Evolutionary conservation across 2,888 invertebrate species (phyloP).

Genomic region (Ernsta delagoae): DNA sequence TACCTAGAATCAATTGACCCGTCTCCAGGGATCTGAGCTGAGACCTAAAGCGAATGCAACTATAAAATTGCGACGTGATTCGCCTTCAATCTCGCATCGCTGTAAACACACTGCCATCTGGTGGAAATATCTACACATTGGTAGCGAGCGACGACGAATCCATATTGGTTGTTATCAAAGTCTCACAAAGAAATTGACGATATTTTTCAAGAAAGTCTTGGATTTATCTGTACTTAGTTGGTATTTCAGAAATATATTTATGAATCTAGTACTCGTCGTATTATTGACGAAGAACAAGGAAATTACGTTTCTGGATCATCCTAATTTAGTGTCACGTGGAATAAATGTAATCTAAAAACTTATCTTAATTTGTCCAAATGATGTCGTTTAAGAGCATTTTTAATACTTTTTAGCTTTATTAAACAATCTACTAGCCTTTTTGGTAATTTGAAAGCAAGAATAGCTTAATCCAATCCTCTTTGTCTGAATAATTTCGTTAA

Average conservation of each 20-base stretch:
- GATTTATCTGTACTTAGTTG: background rate
- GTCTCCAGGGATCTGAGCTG: slow-evolving; percentile 18
- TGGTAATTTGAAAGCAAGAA: background rate
- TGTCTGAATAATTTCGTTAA: slow-evolving; percentile 35
- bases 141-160: slow-evolving; percentile 63
- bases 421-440: background rate
- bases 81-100: slow-evolving; percentile 66
- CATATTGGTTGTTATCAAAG: slow-evolving; percentile 50
- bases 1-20: background rate
- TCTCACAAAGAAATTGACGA: slow-evolving; percentile 18
- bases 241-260: too few species aligned
- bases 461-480: slow-evolving; percentile 12
- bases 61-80: slow-evolving; percentile 80
- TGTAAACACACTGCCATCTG: slow-evolving; percentile 74
- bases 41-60: slow-evolving; percentile 49
- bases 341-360: too few species aligned
- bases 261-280: too few species aligned
- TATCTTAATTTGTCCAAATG: too few species aligned
- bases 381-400: too few species aligned
- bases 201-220: background rate
- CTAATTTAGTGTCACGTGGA: too few species aligned
- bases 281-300: too few species aligned
- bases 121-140: slow-evolving; percentile 71
- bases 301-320: too few species aligned
- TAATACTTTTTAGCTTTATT: too few species aligned